phyloP scores from a whole-genome alignment of 2,797 vertebrate genomes.

The Pagetopsis macropterus region DNA sequence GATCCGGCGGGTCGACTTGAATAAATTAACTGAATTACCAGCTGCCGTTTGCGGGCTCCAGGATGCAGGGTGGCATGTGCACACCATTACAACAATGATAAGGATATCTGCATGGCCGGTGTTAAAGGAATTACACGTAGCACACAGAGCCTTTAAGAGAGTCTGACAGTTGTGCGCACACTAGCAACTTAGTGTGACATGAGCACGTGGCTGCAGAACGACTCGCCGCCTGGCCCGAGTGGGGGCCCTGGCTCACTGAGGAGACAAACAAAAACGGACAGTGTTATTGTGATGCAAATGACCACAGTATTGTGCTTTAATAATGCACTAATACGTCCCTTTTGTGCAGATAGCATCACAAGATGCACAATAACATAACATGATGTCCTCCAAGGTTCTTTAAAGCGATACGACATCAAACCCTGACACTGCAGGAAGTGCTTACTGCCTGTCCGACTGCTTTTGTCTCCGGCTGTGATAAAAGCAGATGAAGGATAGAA shows the following conservation, averaged over 20 bases:
- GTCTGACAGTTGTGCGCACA: conserved; percentile 75
- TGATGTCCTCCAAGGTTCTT: conserved; percentile 72
- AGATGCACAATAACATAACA: conserved; percentile 64
- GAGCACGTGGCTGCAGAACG: conserved; percentile 61
- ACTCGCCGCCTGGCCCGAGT: conserved; percentile 41
- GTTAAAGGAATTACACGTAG: conserved; percentile 85
- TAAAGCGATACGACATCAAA: conserved; percentile 74
- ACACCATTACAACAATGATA: conserved; percentile 76
- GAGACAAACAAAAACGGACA: conserved; percentile 21
- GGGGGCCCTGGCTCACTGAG: conserved; percentile 35
- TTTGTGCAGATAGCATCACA: conserved; percentile 63
- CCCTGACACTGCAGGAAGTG: conserved; percentile 75
- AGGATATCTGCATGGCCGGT: conserved; percentile 71
- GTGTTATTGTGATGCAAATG: conserved; percentile 74
- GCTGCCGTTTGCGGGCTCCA: conserved; percentile 63
- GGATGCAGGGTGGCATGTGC: conserved; percentile 78
- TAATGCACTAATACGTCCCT: conserved; percentile 61
- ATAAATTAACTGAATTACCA: conserved; percentile 85
- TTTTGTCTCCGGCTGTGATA: conserved; percentile 67
- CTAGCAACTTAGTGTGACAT: conserved; percentile 72
- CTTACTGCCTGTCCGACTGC: conserved; percentile 64
- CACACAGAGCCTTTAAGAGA: conserved; percentile 71
- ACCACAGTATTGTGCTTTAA: conserved; percentile 66
- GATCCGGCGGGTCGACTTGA: conserved; percentile 58
- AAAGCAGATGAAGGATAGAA: conserved; percentile 68